Evolutionary conservation across 2,113 vertebrate genomes (phyloP), one percentile per base, ranked within the genome.

Genomic region (Prunella fulvescens): DNA sequence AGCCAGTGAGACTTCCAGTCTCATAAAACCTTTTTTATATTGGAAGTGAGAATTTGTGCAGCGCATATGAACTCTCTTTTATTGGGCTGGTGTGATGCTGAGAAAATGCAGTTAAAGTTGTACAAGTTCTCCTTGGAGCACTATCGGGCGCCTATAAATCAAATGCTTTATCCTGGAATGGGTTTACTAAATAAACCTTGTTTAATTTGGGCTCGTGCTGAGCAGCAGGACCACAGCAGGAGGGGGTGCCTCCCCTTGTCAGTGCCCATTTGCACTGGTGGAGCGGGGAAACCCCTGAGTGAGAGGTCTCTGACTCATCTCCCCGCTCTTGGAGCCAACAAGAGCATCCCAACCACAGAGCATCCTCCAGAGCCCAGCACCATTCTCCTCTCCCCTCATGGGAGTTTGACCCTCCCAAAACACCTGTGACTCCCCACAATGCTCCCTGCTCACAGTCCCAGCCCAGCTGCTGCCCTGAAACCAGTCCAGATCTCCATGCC

Each of bases 21-120:
- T 96, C 97, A 95, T 97, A 97, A 98, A 98, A 96, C 88, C 86
- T 79, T 90, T 96, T 96, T 97, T 97, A 97, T 97, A 97, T 92
- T 92, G 94, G 95, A 96, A 97, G 96, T 94, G 97, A 95, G 97
- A 97, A 97, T 96, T 97, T 95, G 95, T 79, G 93, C 84, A 93
- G 93, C 1, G 31, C 97, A 95, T 93, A 96, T 95, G 96, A 96
- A 92, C 87, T 90, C 92, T 80, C 81, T 94, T 97, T 98, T 97
- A 97, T 97, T 94, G 97, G 96, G 96, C 94, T 93, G 93, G 97
- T 98, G 97, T 96, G 97, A 98, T 94, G 95, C 95, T 98, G 97
- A 96, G 95, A 97, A 97, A 97, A 97, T 77, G 96, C 71, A 96
- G 97, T 97, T 97, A 97, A 97, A 97, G 66, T 92, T 93, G 92